A percentile compares a stretch with the other conserved stretches of the same genome.
phyloP scores from a whole-genome alignment of 2,888 invertebrate genomes.

The Caenorhabditis sinica region DNA sequence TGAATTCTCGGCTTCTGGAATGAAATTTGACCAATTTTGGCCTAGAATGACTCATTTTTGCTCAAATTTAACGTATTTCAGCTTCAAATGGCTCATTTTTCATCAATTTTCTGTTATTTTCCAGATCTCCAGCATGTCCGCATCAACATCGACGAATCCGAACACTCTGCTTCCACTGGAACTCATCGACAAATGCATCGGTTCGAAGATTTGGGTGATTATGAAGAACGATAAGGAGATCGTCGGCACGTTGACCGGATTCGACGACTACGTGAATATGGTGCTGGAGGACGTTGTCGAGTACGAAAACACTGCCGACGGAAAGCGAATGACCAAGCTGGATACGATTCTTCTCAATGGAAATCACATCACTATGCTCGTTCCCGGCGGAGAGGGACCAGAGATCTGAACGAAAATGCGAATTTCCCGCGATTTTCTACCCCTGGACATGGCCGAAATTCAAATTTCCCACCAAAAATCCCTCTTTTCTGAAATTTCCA shows the following conservation, averaged over 20 bases:
- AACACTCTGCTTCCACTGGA: conserved; percentile 87
- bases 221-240: conserved; percentile 99
- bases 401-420: conserved; percentile 72
- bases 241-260: conserved; percentile 93
- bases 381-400: conserved; percentile 83
- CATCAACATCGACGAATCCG: conserved; percentile 72
- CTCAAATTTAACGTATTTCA: too few species aligned
- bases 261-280: conserved; percentile 83
- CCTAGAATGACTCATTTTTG: too few species aligned
- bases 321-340: conserved; percentile 89
- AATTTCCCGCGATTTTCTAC: neutral
- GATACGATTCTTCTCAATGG: conserved; percentile 98
- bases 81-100: too few species aligned
- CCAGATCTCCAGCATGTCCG: conserved; percentile 48
- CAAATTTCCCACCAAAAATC: neutral
- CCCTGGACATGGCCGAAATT: neutral
- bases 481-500: neutral
- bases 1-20: too few species aligned
- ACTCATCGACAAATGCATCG: conserved; percentile 99
- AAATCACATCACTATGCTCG: conserved; percentile 96
- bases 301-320: conserved; percentile 94
- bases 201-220: conserved; percentile 98
- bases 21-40: too few species aligned
- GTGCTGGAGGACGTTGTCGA: conserved; percentile 81
- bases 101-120: neutral